A percentile compares a stretch with the other conserved stretches of the same genome.
These are phyloP conservation scores for Cosmia trapezina DNA, from an alignment of 2,888 invertebrate genomes.

Conservation along the genomic window DNA sequence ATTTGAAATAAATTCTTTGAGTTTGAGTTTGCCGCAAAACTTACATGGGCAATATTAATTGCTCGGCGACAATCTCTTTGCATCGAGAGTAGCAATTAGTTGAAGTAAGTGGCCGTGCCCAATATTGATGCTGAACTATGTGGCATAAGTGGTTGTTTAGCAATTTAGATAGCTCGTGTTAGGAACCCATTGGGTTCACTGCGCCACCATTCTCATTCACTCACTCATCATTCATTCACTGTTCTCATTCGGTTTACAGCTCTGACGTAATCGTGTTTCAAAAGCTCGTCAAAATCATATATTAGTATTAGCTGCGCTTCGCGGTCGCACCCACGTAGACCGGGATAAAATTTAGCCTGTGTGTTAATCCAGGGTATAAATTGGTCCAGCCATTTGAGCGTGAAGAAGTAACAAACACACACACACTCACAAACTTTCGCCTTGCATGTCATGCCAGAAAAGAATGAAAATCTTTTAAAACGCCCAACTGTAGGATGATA, in stretches of 20 bases:
- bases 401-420: too few relatives aligned
- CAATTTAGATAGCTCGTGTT: conserved; percentile 21
- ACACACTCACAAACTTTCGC: too few relatives aligned
- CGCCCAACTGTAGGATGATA: neutral
- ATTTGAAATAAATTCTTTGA: too few relatives aligned
- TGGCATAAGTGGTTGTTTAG: neutral
- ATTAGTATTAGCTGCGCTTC: too few relatives aligned
- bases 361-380: too few relatives aligned
- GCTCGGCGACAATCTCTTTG: conserved; percentile 40
- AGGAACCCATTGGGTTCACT: neutral
- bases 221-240: too few relatives aligned
- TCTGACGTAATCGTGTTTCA: neutral
- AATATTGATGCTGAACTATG: conserved; percentile 27
- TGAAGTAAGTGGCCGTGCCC: conserved; percentile 21
- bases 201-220: too few relatives aligned
- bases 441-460: neutral
- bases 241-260: neutral
- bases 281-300: neutral
- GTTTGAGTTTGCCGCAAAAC: neutral
- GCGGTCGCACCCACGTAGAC: too few relatives aligned
- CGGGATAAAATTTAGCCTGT: too few relatives aligned
- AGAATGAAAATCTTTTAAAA: neutral
- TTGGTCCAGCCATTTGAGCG: too few relatives aligned
- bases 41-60: conserved; percentile 3
- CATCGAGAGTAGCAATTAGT: conserved; percentile 39